Base-by-base conservation (phyloP, 23 tunicate genomes). In the Halocynthia aurantium region DNA sequence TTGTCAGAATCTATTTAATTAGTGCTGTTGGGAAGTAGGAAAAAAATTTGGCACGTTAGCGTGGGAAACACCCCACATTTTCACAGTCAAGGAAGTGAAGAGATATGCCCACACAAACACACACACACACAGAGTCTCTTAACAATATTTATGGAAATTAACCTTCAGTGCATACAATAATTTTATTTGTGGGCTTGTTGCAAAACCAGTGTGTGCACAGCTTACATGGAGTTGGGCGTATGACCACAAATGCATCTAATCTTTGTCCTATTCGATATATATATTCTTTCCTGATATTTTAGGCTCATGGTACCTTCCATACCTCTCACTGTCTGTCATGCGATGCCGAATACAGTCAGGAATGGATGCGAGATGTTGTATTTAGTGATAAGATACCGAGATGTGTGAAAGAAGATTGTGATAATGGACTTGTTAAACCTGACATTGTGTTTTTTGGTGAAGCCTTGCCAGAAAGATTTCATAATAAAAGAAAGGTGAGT, bases 371-470 rank as follows among this genome's bases (percentile, higher is more conserved):
- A 81, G 87, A 87, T 81, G 22, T 13, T 52, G 57, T 91, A 65
- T 85, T 81, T 51, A 58, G 66, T 20, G 97, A 91, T 73, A 87
- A 91, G 66, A 77, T 85, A 22, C 91, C 96, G 5, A 77, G 71
- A 31, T 89, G 96, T 61, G 61, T 11, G 7, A 81, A 84, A 18
- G 85, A 84, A 31, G 67, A 22, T 17, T 55, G 79, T 55, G 5
- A 72, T 13, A 52, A 20, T 11, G 72, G 75, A 17, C 65, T 84
- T 22, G 83, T 89, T 7, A 89, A 89, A 62, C 96, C 96, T 55
- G 96, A 90, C 60, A 90, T 90, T 61, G 96, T 90, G 6, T 90
- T 90, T 58, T 90, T 90, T 76, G 96, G 96, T 0, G 96, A 90
- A 66, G 71, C 76, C 55, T 76, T 90, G 61, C 96, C 96, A 5